These are phyloP conservation scores for Porites cylindrica DNA, from an alignment of 92 coral and sea anemone genomes.

Conservation along the genomic window DNA sequence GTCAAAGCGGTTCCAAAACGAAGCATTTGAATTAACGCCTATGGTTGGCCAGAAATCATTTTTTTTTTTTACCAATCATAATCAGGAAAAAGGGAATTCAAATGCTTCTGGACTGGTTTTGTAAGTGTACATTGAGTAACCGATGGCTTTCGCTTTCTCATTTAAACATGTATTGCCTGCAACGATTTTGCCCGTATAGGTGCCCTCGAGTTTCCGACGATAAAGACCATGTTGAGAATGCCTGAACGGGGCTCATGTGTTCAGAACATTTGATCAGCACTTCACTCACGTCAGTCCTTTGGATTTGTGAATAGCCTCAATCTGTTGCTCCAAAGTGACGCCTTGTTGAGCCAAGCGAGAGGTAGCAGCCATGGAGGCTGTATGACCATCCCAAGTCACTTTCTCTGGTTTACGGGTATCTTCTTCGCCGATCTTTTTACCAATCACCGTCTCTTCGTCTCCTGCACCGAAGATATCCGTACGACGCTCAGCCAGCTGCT, in stretches of 20 bases:
- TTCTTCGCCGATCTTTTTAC: conserved; percentile 98
- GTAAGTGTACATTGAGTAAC: too few species aligned
- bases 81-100: too few species aligned
- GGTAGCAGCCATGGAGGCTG: conserved; percentile 98
- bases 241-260: background rate
- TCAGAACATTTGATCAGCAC: background rate
- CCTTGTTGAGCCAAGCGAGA: conserved; percentile 98
- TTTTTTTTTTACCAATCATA: too few species aligned
- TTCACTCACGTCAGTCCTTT: conserved; percentile 93
- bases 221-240: too few species aligned
- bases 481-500: conserved; percentile 97
- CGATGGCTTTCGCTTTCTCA: too few species aligned
- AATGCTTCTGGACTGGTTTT: too few species aligned
- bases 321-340: conserved; percentile 94
- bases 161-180: too few species aligned
- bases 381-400: conserved; percentile 99
- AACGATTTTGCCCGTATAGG: too few species aligned
- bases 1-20: too few species aligned
- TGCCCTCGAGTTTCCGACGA: too few species aligned
- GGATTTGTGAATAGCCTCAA: conserved; percentile 98
- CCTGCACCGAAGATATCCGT: conserved; percentile 99
- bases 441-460: conserved; percentile 98
- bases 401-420: conserved; percentile 94
- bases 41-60: too few species aligned
- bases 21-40: too few species aligned